Base-by-base conservation (phyloP, 2,113 vertebrate genomes). In the Limanda limanda region DNA sequence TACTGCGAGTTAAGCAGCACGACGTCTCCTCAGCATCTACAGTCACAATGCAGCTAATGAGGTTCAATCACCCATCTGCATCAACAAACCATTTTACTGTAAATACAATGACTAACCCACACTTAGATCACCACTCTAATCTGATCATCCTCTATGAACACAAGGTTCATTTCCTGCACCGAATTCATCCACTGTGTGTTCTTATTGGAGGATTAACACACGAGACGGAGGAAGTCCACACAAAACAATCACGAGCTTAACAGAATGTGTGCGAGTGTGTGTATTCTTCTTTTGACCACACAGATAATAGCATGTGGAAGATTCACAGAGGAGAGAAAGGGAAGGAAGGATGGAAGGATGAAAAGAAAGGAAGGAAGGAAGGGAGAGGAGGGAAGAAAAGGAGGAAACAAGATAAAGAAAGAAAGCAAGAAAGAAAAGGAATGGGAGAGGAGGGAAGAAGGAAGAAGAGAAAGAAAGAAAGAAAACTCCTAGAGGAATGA, bases 111-210 rank as follows among this genome's bases (percentile, higher is more conserved):
- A 57, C 79, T 14, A 8, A 47, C 40, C 48, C 68, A 72, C 40
- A 60, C 52, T 82, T 31, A 52, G 62, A 40, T 82, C 80, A 55
- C 40, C 7, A 3, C 48, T 69, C 71, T 85, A 81, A 84, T 88
- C 76, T 82, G 75, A 86, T 88, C 79, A 75, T 71, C 86, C 21
- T 75, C n/a, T 56, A 24, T 74, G 80, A 27, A 25, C 71, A 27
- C 60, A 72, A 54, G 72, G 83, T 81, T 86, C 86, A 86, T 68
- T 87, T 89, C 74, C 79, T 70, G 74, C 23, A 18, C 61, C 56
- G 18, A 79, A 79, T 78, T 67, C 74, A 80, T 87, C 83, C 70
- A 15, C 47, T 21, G 14, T 40, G 1, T 70, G 71, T 23, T 79
- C 79, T 68, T 69, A 87, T 24, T 52, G 66, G 40, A 79, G 78